phyloP scores from a whole-genome alignment of 2,888 invertebrate genomes.

The Tinea trinotella region DNA sequence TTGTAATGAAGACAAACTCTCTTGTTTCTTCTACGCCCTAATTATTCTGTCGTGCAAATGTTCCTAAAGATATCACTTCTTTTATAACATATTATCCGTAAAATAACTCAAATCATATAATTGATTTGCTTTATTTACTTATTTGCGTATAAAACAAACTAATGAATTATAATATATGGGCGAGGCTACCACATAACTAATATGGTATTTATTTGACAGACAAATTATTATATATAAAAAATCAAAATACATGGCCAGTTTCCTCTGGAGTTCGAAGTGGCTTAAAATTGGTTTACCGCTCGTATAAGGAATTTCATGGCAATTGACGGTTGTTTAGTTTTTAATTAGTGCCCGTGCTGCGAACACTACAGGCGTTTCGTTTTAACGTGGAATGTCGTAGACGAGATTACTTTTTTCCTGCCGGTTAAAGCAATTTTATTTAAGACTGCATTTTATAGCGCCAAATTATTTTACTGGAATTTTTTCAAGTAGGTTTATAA shows the following conservation, averaged over 20 bases:
- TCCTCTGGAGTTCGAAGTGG: constrained; percentile 43
- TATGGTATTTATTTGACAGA: constrained; percentile 52
- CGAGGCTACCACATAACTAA: constrained; percentile 12
- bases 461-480: constrained; percentile 42
- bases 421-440: constrained; percentile 40
- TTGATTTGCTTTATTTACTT: neutral
- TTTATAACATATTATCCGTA: neutral
- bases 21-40: neutral
- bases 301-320: constrained; percentile 64
- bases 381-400: constrained; percentile 40
- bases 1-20: constrained; percentile 49
- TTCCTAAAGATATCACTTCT: neutral
- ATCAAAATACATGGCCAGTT: constrained; percentile 11
- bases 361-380: constrained; percentile 32
- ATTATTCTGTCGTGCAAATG: neutral
- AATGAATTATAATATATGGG: neutral
- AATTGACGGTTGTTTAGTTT: constrained; percentile 57
- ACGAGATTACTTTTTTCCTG: constrained; percentile 41
- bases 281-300: constrained; percentile 60
- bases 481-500: no score
- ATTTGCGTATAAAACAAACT: neutral
- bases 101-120: neutral
- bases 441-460: constrained; percentile 40
- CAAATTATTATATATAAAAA: constrained; percentile 36
- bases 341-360: constrained; percentile 50